Percentiles rank a stretch among this genome's conserved stretches.
Evolutionary conservation across 1,140 invertebrate species (phyloP).

Genomic region (Diorhabda carinulata): DNA sequence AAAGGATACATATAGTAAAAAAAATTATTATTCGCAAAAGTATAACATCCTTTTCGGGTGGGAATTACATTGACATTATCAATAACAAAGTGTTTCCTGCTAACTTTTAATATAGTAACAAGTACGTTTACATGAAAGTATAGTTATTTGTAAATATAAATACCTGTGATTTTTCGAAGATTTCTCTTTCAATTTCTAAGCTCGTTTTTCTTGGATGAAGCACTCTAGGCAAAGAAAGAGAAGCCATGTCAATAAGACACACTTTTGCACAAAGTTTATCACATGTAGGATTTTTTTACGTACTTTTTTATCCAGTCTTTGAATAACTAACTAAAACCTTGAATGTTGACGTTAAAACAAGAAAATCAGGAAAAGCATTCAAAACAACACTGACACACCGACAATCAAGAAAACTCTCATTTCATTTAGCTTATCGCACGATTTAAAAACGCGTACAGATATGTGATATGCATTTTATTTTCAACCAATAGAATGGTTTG

Average conservation of each 20-base stretch:
- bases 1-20: not conserved
- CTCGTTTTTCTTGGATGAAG: conserved; percentile 69
- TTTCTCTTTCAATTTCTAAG: conserved; percentile 67
- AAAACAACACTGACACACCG: not conserved
- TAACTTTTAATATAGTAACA: not conserved
- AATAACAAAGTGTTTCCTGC: not conserved
- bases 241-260: conserved; percentile 57
- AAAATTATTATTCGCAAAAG: not conserved
- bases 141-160: not conserved
- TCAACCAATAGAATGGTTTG: not conserved
- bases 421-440: not conserved
- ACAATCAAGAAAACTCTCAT: no score
- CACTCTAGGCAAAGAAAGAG: conserved; percentile 66
- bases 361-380: not conserved
- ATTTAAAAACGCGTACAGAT: not conserved
- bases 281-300: not conserved
- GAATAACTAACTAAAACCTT: not conserved
- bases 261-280: conserved; percentile 3
- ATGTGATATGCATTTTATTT: not conserved
- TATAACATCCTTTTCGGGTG: not conserved
- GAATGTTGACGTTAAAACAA: not conserved
- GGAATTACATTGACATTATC: not conserved
- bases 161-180: conserved; percentile 76
- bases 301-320: no score
- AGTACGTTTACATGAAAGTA: not conserved